Percentiles rank a stretch among this genome's conserved stretches.
Evolutionary conservation across 2,888 invertebrate genomes (phyloP).

Genomic region (Leucophenga montana): DNA sequence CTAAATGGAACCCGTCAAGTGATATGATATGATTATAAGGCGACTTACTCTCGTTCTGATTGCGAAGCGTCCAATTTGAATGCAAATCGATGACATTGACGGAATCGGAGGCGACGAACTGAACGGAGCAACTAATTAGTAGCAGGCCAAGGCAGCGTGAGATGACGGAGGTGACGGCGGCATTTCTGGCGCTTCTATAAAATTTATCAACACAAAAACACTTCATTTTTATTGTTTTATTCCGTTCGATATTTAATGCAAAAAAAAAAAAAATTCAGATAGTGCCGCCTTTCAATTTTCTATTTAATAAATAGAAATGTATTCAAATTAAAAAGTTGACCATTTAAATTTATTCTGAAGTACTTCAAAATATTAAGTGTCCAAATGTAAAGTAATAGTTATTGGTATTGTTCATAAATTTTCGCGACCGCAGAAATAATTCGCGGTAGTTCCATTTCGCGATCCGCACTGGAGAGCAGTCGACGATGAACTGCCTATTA

Average conservation of each 20-base stretch:
- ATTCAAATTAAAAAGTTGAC: too few relatives aligned
- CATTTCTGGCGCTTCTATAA: background rate
- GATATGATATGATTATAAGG: conserved; percentile 16
- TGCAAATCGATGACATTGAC: conserved; percentile 57
- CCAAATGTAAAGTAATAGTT: too few relatives aligned
- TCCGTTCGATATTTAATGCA: background rate
- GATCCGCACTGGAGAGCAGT: too few relatives aligned
- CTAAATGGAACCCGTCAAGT: background rate
- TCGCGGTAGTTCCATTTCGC: too few relatives aligned
- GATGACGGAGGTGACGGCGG: background rate
- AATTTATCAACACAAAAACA: conserved; percentile 6
- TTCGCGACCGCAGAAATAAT: too few relatives aligned
- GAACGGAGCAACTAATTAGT: conserved; percentile 1
- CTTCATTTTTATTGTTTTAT: conserved; percentile 18
- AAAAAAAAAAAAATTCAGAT: too few relatives aligned
- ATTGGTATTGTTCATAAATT: too few relatives aligned
- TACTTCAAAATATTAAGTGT: too few relatives aligned
- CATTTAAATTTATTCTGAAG: too few relatives aligned
- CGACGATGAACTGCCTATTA: too few relatives aligned
- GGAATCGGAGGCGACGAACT: conserved; percentile 49
- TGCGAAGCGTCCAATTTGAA: conserved; percentile 56
- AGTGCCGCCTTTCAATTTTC: too few relatives aligned
- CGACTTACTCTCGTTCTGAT: conserved; percentile 64
- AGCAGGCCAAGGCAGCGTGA: background rate
- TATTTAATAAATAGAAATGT: too few relatives aligned